phyloP scores from a whole-genome alignment of 2,797 vertebrate genomes.

The Buphagus erythrorhynchus region DNA sequence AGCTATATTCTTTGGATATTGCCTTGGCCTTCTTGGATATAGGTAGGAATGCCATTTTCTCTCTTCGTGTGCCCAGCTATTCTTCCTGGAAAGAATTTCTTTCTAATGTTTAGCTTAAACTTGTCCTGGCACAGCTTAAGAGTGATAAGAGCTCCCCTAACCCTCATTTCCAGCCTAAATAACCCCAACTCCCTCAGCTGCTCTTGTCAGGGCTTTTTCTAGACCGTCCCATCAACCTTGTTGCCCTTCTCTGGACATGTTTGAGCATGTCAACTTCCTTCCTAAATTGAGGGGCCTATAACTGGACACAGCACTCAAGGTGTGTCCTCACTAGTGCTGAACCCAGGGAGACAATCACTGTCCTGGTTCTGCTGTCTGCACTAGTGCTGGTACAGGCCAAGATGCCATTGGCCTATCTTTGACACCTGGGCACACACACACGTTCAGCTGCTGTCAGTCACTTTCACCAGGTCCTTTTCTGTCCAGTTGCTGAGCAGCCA shows the following conservation, averaged over 20 bases:
- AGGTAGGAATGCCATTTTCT: neutral
- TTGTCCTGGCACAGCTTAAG: too few species aligned
- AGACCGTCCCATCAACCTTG: too few species aligned
- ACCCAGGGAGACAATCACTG: rapidly evolving
- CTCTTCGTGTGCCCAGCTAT: neutral
- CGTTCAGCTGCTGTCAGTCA: neutral
- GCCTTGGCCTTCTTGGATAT: neutral
- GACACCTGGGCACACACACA: neutral
- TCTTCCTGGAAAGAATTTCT: neutral
- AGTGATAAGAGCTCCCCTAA: too few species aligned
- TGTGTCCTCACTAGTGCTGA: rapidly evolving
- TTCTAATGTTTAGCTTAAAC: neutral
- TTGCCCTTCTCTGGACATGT: neutral
- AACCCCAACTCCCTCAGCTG: neutral
- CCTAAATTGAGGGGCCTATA: too few species aligned
- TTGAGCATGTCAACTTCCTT: neutral
- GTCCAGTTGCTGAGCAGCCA: neutral
- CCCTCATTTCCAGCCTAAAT: neutral
- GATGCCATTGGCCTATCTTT: neutral
- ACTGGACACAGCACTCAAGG: neutral
- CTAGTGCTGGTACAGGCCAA: neutral
- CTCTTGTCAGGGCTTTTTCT: neutral
- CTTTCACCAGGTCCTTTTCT: neutral
- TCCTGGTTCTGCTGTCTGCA: neutral
- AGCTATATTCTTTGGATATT: neutral